These are phyloP conservation scores for Loripinus fragilis DNA, from an alignment of 2,888 invertebrate genomes.

Conservation along the genomic window DNA sequence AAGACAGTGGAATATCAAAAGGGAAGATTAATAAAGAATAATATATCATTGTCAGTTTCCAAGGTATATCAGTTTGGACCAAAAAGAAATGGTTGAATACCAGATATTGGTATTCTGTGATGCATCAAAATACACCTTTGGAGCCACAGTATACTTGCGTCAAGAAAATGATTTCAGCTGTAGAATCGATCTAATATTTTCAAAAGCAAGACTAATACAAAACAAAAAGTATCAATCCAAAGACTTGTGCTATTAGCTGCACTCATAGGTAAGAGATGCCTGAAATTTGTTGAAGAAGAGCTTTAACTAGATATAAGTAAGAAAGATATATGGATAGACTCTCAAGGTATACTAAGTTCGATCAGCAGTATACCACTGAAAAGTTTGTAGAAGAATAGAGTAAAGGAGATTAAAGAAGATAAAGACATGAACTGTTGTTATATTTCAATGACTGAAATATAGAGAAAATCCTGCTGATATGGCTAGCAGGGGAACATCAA, in stretches of 20 bases:
- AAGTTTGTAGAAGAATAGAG: too few relatives aligned
- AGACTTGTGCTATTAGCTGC: constrained; percentile 41
- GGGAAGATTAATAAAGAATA: neutral
- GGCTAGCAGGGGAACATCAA: too few relatives aligned
- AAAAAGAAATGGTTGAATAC: neutral
- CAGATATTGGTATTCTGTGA: constrained; percentile 26
- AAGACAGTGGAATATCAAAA: neutral
- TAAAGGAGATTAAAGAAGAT: too few relatives aligned
- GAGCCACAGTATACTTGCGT: constrained; percentile 24
- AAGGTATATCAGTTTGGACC: neutral
- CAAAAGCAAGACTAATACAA: constrained; percentile 39
- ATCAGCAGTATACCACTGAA: neutral
- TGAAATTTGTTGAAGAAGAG: constrained; percentile 6
- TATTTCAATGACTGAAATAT: too few relatives aligned
- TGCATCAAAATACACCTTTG: constrained; percentile 25
- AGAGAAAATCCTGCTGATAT: too few relatives aligned
- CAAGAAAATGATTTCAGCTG: neutral
- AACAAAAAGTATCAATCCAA: constrained; percentile 37
- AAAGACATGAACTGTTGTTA: too few relatives aligned
- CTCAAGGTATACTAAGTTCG: constrained; percentile 3
- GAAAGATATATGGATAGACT: constrained; percentile 15
- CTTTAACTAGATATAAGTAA: neutral
- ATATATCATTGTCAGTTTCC: neutral
- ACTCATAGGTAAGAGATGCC: constrained; percentile 23
- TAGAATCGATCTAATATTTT: constrained; percentile 29